A percentile compares a stretch with the other conserved stretches of the same genome.
These are phyloP conservation scores for Hormaphis cornu DNA, from an alignment of 1,140 invertebrate species.

Conservation along the genomic window DNA sequence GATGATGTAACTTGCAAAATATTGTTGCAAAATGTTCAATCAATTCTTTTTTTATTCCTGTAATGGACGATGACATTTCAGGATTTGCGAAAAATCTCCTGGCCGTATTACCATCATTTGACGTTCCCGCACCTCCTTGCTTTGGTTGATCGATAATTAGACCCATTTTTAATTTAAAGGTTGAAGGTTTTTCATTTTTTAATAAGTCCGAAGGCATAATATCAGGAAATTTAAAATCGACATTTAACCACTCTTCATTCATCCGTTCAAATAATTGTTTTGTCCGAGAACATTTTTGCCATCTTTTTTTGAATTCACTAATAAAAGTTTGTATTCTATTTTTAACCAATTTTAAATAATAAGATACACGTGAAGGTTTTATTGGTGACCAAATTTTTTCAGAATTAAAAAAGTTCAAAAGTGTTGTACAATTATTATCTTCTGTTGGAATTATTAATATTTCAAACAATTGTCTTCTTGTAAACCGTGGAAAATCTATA, in stretches of 20 bases:
- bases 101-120: constrained; percentile 43
- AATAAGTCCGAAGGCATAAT: background rate
- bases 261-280: background rate
- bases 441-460: background rate
- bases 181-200: background rate
- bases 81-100: constrained; percentile 41
- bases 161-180: constrained; percentile 33
- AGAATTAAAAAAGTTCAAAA: background rate
- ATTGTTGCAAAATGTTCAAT: no score
- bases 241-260: background rate
- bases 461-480: background rate
- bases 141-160: constrained; percentile 40
- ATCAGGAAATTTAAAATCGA: background rate
- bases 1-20: background rate
- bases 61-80: constrained; percentile 38
- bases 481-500: background rate
- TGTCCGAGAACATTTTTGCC: background rate
- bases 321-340: background rate
- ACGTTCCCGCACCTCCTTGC: constrained; percentile 40
- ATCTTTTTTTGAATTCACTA: background rate
- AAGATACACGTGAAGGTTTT: background rate
- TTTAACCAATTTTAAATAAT: background rate
- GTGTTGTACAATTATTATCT: background rate
- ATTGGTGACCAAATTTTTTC: background rate
- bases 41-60: constrained; percentile 37